phyloP scores from a whole-genome alignment of 92 coral and sea anemone species.

The Siderastrea radians region DNA sequence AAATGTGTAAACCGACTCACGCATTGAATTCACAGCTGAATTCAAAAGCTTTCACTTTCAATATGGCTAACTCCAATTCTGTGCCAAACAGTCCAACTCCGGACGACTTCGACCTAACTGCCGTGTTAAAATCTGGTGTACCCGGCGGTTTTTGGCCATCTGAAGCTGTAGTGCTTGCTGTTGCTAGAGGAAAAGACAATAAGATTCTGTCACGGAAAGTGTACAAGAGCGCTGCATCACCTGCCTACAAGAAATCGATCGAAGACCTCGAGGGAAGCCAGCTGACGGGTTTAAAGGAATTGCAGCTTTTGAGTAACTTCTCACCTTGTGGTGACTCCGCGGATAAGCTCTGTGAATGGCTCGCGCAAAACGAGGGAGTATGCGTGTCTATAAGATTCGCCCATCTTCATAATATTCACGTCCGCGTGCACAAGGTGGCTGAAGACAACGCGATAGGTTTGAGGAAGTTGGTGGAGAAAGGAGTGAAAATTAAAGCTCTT shows the following conservation, averaged over 20 bases:
- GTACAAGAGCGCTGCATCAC: slow-evolving; percentile 29
- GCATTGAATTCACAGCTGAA: not conserved
- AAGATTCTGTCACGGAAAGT: slow-evolving; percentile 46
- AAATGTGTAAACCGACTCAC: not conserved
- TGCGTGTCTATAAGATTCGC: slow-evolving; percentile 54
- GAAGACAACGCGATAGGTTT: slow-evolving; percentile 47
- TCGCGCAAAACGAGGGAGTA: slow-evolving; percentile 35
- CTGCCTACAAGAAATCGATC: slow-evolving; percentile 26
- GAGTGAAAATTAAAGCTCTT: slow-evolving; percentile 24
- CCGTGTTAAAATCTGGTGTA: slow-evolving; percentile 39
- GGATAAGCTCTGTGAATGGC: slow-evolving; percentile 42
- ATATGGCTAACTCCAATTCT: slow-evolving; percentile 28
- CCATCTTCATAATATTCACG: slow-evolving; percentile 45
- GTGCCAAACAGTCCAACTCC: slow-evolving; percentile 35
- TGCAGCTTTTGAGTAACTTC: slow-evolving; percentile 35
- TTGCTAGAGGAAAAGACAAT: slow-evolving; percentile 43
- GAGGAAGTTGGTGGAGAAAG: slow-evolving; percentile 44
- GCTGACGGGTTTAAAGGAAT: slow-evolving; percentile 19
- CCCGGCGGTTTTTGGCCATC: slow-evolving; percentile 58
- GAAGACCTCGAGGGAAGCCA: slow-evolving; percentile 21
- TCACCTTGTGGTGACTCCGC: slow-evolving; percentile 44
- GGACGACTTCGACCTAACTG: slow-evolving; percentile 41
- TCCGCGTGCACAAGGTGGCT: slow-evolving; percentile 45
- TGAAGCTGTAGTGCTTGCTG: slow-evolving; percentile 15
- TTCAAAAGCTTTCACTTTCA: slow-evolving; percentile 11